Evolutionary conservation across 1,140 invertebrate species (phyloP), one percentile per base, ranked within the genome.

Genomic region (Nasonia giraulti): DNA sequence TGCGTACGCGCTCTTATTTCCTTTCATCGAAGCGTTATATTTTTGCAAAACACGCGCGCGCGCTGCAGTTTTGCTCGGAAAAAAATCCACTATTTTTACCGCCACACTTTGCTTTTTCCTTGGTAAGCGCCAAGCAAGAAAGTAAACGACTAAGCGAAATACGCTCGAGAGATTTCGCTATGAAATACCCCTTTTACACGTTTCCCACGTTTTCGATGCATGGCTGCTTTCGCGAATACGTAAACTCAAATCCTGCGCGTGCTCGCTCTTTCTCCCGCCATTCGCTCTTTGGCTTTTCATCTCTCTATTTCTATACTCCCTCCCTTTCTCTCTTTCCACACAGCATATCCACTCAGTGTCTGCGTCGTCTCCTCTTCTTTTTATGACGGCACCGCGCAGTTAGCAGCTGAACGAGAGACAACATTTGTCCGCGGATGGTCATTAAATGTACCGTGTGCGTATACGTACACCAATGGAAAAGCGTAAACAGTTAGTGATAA

Each of bases 191-290:
- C 86, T 88, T 87, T 86, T 85, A 77, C 37, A 55, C 62, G 68
- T 83, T 87, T 87, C 83, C 80, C 84, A 86, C 86, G 84, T 89
- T 88, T 89, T 87, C 85, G 86, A 89, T 88, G 85, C 86, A 87
- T 83, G 86, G 78, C 77, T 87, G 86, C 78, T 82, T 76, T 69
- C 37, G 50, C 55, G 84, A 81, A 84, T 86, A 80, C 87, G 86
- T 85, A 82, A 85, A 82, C 84, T 85, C 80, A 71, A 85, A 85
- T 86, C 83, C 75, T 80, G 23, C 55, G 78, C 84, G 73, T 77
- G 23, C 55, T 81, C 84, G 73, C 78, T 85, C 37, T 77, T 47
- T 17, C 50, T 83, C 68, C 20, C 76, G 17, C 73, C 40, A 23
- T 47, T 47, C 27, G 17, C 27, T 47, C 66, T 78, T 83, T 17